Conservation (phyloP, 23 tunicate species). For the Phallusia fumigata region DNA sequence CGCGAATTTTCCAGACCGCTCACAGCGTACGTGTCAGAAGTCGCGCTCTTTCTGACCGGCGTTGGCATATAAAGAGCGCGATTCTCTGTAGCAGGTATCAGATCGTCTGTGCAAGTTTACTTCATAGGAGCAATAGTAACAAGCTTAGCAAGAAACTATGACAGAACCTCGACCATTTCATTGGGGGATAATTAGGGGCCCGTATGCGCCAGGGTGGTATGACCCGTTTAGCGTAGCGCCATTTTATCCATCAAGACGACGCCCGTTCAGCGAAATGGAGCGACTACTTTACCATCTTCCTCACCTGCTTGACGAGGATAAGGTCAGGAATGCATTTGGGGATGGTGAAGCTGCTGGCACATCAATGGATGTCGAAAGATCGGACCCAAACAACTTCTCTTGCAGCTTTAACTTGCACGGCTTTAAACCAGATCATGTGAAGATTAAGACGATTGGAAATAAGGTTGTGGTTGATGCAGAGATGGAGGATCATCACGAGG, state of each 20-base stretch:
- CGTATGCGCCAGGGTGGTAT: not conserved
- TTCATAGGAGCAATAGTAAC: not conserved
- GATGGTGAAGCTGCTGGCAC: not conserved
- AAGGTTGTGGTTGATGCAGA: constrained; percentile 27
- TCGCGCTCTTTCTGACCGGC: not conserved
- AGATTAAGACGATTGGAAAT: constrained; percentile 32
- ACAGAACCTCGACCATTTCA: not conserved
- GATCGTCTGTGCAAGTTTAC: not conserved
- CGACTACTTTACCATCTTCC: not conserved
- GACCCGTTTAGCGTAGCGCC: not conserved
- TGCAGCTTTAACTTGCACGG: constrained; percentile 12
- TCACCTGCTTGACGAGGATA: not conserved
- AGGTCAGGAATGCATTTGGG: not conserved
- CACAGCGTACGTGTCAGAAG: not conserved
- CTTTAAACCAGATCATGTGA: constrained; percentile 27
- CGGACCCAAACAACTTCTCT: not conserved
- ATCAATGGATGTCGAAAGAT: not conserved
- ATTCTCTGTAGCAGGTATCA: not conserved
- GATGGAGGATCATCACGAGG: constrained; percentile 17
- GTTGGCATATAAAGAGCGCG: not conserved
- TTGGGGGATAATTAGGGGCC: not conserved
- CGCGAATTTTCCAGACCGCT: not conserved
- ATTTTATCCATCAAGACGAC: not conserved
- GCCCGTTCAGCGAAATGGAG: not conserved
- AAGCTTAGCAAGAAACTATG: not conserved